Evolutionary conservation across 2,888 invertebrate species (phyloP).

Genomic region (Sinodicranocentrus sp.): DNA sequence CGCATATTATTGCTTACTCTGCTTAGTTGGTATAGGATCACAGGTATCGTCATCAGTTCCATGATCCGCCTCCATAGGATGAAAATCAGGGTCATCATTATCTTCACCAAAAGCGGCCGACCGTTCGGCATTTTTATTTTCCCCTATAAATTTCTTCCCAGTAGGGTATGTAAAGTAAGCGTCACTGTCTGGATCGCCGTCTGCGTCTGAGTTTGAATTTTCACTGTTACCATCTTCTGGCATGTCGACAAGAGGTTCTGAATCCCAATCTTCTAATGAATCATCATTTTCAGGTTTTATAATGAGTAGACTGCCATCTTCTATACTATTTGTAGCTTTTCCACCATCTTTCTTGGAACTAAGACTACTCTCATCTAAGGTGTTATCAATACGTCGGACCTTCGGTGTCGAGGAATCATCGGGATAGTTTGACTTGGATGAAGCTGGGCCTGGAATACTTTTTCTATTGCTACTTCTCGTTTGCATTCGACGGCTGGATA

Average conservation of each 20-base stretch:
- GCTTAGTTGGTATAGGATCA: too few species aligned
- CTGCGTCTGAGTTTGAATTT: too few species aligned
- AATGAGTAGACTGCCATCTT: neutral
- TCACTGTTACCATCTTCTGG: neutral
- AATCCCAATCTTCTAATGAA: neutral
- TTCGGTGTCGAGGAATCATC: too few species aligned
- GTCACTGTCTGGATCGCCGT: neutral
- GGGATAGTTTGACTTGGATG: too few species aligned
- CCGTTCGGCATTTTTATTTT: neutral
- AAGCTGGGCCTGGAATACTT: too few species aligned
- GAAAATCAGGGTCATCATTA: too few species aligned
- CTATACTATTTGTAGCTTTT: neutral
- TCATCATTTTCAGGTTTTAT: neutral
- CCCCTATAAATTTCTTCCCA: neutral
- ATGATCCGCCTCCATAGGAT: neutral
- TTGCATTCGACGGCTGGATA: too few species aligned
- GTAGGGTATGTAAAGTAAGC: too few species aligned
- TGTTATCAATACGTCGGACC: too few species aligned
- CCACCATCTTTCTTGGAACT: neutral
- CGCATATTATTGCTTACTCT: too few species aligned
- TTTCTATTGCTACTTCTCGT: too few species aligned
- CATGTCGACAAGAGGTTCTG: neutral
- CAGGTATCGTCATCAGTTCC: neutral
- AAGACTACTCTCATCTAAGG: too few species aligned
- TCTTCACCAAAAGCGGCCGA: neutral